These are phyloP conservation scores for Gerris buenoi DNA, from an alignment of 1,140 invertebrate species.

Conservation along the genomic window DNA sequence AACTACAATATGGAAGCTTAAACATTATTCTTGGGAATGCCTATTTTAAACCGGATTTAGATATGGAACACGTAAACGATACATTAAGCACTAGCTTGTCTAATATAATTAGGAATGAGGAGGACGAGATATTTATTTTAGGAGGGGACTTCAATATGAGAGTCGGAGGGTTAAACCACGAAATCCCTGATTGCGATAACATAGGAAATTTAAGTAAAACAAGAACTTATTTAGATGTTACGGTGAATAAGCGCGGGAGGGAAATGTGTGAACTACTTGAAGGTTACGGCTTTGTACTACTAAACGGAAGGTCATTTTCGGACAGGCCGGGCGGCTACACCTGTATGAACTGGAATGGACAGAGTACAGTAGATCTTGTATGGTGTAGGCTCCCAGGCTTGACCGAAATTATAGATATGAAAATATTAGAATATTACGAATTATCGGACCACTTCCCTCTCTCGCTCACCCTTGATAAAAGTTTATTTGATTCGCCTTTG, in stretches of 20 bases:
- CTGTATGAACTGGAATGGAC: neutral
- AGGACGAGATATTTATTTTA: neutral
- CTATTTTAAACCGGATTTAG: neutral
- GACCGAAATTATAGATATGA: neutral
- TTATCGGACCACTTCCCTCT: neutral
- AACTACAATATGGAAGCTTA: neutral
- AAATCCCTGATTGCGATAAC: neutral
- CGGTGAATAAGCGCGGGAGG: neutral
- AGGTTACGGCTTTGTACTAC: neutral
- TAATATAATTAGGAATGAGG: neutral
- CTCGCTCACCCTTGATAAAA: neutral
- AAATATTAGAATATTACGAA: neutral
- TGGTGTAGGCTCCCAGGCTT: neutral
- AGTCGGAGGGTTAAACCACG: neutral
- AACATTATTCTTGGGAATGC: neutral
- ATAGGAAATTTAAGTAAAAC: neutral
- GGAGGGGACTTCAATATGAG: neutral
- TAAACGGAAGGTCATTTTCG: neutral
- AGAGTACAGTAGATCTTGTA: neutral
- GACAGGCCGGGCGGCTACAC: neutral
- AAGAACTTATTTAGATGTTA: neutral
- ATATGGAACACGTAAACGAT: neutral
- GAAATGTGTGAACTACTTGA: neutral
- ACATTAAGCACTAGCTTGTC: neutral
- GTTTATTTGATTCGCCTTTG: neutral